Evolutionary conservation across 2,113 vertebrate species (phyloP).

Genomic region (Diphyllodes magnificus): DNA sequence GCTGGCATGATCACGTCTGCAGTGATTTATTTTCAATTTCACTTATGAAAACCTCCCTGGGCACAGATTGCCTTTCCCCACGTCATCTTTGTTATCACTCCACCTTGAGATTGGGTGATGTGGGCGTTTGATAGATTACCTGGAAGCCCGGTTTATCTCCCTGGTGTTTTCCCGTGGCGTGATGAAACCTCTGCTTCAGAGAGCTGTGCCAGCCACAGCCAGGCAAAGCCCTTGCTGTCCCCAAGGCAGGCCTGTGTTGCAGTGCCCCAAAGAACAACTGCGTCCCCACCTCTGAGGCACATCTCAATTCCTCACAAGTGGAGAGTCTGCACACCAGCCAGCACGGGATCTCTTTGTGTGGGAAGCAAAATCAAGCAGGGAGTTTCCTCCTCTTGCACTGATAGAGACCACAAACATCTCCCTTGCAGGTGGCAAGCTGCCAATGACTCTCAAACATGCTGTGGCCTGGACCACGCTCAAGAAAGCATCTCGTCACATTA

Average conservation of each 20-base stretch:
- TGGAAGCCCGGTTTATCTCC: neutral
- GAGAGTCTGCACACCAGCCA: neutral
- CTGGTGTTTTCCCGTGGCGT: neutral
- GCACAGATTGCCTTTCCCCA: neutral
- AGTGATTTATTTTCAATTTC: constrained; percentile 18
- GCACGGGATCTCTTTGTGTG: neutral
- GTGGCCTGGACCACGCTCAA: neutral
- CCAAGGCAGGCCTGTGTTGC: neutral
- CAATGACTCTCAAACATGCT: neutral
- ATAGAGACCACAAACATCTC: neutral
- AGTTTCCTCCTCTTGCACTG: neutral
- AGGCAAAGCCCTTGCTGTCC: neutral
- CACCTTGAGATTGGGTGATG: neutral
- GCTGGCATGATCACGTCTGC: neutral
- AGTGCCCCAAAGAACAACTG: neutral
- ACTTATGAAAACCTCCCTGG: neutral
- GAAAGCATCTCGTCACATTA: neutral
- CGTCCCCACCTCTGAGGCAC: neutral
- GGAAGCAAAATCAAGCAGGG: neutral
- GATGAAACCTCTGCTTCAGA: neutral
- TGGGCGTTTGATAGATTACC: neutral
- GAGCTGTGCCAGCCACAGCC: accelerated
- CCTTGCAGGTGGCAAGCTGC: neutral
- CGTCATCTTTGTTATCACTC: neutral
- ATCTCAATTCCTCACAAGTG: neutral